Conservation (phyloP, 2,888 invertebrate genomes). For the Tetrapedia diversipes region DNA sequence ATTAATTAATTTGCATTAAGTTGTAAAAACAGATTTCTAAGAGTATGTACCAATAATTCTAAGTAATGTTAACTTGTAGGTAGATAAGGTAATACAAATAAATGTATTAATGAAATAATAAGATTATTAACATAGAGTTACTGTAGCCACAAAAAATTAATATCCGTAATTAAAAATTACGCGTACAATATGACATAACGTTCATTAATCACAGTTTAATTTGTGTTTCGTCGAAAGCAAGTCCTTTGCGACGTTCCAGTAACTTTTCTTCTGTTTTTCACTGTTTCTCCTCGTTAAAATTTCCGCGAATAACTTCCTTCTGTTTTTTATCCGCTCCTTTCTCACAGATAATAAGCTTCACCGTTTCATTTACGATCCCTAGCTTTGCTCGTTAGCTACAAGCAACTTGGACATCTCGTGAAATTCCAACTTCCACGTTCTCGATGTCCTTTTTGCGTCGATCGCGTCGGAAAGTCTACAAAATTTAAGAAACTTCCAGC, state of each 20-base stretch:
- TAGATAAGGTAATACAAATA: too few species aligned
- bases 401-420: background rate
- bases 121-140: too few species aligned
- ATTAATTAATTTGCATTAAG: too few species aligned
- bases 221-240: background rate
- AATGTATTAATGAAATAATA: too few species aligned
- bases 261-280: background rate
- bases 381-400: background rate
- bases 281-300: conserved; percentile 2
- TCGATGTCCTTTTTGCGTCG: background rate
- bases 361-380: conserved; percentile 7
- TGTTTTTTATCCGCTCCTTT: background rate
- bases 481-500: background rate
- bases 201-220: background rate
- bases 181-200: background rate
- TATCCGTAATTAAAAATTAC: too few species aligned
- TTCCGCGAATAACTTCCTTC: background rate
- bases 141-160: too few species aligned
- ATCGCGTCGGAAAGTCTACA: background rate
- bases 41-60: too few species aligned
- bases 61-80: too few species aligned
- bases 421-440: background rate
- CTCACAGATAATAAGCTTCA: background rate
- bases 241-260: background rate
- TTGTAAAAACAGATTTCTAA: too few species aligned